Conservation (phyloP, 1,140 invertebrate species). For the Platyura marginata region DNA sequence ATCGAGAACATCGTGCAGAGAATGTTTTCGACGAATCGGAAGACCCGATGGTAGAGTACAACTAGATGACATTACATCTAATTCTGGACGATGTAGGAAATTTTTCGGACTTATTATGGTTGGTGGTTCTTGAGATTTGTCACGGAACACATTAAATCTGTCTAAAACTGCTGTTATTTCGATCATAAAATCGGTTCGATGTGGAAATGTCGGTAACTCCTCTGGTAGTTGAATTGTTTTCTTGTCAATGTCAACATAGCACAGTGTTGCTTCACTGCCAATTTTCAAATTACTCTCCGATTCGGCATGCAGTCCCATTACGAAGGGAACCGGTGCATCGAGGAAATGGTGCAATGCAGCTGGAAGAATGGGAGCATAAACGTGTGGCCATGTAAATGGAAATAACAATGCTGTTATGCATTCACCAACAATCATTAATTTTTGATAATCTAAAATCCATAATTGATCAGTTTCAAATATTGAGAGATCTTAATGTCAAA, state of each 20-base stretch:
- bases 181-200: slow-evolving; percentile 64
- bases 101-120: slow-evolving; percentile 11
- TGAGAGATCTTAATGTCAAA: not conserved
- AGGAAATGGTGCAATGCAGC: slow-evolving; percentile 89
- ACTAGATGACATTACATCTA: slow-evolving; percentile 35
- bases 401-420: slow-evolving; percentile 77
- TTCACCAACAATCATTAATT: slow-evolving; percentile 93
- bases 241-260: slow-evolving; percentile 91
- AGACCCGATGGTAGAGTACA: slow-evolving; percentile 34
- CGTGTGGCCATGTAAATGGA: slow-evolving; percentile 95
- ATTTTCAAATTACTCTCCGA: slow-evolving; percentile 29
- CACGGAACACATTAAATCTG: slow-evolving; percentile 39
- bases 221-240: slow-evolving; percentile 84
- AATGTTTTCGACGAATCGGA: slow-evolving; percentile 20
- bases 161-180: slow-evolving; percentile 69
- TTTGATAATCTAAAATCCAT: slow-evolving; percentile 62
- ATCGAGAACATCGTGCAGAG: slow-evolving; percentile 10
- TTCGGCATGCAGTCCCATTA: slow-evolving; percentile 74
- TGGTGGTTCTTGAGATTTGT: slow-evolving; percentile 12
- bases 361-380: slow-evolving; percentile 96
- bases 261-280: slow-evolving; percentile 65
- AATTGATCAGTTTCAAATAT: not conserved
- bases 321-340: slow-evolving; percentile 96
- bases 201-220: slow-evolving; percentile 84
- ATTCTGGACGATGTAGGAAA: slow-evolving; percentile 16